Conservation (phyloP, 2,113 vertebrate genomes). For the Xerus inauris region DNA sequence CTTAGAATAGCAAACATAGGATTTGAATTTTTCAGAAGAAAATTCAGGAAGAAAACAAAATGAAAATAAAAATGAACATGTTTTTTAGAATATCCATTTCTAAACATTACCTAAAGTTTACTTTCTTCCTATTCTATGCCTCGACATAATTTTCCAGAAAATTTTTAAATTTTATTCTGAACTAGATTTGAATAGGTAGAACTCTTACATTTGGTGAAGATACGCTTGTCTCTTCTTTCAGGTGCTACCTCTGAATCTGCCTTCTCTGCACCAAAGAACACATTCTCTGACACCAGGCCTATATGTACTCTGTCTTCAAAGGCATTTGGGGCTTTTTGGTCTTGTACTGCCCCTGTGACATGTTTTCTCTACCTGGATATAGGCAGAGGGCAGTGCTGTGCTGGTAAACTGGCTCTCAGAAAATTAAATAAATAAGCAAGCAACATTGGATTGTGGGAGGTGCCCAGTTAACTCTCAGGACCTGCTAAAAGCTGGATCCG, state of each 20-base stretch:
- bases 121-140: background rate
- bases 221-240: background rate
- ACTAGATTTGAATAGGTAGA: background rate
- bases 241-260: background rate
- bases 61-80: background rate
- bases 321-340: background rate
- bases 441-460: background rate
- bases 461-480: background rate
- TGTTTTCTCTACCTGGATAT: background rate
- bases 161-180: background rate
- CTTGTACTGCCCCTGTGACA: too few relatives aligned
- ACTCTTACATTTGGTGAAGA: background rate
- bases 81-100: constrained; percentile 12
- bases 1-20: background rate
- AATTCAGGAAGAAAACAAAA: background rate
- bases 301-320: background rate
- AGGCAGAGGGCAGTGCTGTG: background rate
- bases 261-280: background rate
- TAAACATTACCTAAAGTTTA: constrained; percentile 3
- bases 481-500: background rate
- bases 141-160: constrained; percentile 10
- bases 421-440: background rate
- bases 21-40: constrained; percentile 34
- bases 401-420: background rate
- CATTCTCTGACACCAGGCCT: background rate